Evolutionary conservation across 2,888 invertebrate genomes (phyloP).

Genomic region (Scrobipalpa atriplicella): DNA sequence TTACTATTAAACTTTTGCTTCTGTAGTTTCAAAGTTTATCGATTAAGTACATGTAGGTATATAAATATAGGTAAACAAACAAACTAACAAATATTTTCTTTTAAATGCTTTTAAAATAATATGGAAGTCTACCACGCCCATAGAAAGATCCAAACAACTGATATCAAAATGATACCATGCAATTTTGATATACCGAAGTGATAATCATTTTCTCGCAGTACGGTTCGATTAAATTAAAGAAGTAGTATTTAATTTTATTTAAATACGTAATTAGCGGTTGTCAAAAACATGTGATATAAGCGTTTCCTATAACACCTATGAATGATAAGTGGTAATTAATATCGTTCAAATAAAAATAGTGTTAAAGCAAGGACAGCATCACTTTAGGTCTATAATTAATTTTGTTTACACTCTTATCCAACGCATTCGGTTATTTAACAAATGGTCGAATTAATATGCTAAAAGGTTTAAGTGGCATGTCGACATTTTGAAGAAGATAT

Average conservation of each 20-base stretch:
- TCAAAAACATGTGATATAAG: background rate
- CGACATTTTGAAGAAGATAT: background rate
- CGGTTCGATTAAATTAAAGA: background rate
- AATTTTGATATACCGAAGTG: background rate
- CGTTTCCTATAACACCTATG: slow-evolving; percentile 3
- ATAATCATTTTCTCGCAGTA: background rate
- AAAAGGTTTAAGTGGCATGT: slow-evolving; percentile 5
- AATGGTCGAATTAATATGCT: slow-evolving; percentile 9
- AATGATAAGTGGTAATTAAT: background rate
- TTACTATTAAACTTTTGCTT: no score
- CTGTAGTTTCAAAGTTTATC: no score
- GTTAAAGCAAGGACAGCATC: background rate
- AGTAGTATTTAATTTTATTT: background rate
- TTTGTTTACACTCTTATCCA: background rate
- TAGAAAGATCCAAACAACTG: no score
- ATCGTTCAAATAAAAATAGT: slow-evolving; percentile 1
- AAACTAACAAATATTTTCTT: background rate
- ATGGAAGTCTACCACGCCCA: no score
- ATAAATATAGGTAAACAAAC: no score
- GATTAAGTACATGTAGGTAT: no score
- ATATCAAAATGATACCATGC: background rate
- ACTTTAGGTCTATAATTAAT: slow-evolving; percentile 23
- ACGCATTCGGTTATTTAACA: background rate
- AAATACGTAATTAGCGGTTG: background rate
- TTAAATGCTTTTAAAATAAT: no score